A percentile compares a stretch with the other conserved stretches of the same genome.
These are phyloP conservation scores for Hemiprocne comata DNA, from an alignment of 2,113 vertebrate genomes.

Conservation along the genomic window DNA sequence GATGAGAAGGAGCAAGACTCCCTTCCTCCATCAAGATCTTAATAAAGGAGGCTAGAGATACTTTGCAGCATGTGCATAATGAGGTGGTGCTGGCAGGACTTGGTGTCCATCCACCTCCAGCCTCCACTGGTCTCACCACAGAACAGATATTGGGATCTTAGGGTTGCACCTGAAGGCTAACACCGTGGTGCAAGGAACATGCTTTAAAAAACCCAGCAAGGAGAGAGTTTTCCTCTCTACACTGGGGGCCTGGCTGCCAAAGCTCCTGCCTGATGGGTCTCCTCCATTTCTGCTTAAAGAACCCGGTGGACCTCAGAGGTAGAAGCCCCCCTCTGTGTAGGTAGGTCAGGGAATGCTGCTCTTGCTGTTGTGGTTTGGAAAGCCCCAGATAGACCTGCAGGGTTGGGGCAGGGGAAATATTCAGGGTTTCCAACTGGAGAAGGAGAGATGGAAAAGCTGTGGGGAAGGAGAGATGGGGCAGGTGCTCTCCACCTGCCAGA, in stretches of 20 bases:
- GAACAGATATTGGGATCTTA: background rate
- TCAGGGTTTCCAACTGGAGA: background rate
- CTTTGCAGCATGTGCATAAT: fast-evolving
- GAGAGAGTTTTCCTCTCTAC: background rate
- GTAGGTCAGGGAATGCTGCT: background rate
- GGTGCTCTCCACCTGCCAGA: background rate
- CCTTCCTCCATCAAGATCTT: background rate
- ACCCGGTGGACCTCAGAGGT: background rate
- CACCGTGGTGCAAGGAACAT: fast-evolving
- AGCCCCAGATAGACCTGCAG: background rate
- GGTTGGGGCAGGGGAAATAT: background rate
- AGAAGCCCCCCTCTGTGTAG: fast-evolving
- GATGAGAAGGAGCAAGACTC: background rate
- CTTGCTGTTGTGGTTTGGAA: background rate
- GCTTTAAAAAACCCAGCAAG: background rate
- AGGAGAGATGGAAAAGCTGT: background rate
- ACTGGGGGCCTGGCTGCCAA: background rate
- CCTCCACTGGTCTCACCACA: fast-evolving
- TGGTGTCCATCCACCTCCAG: background rate
- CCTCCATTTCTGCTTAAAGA: background rate
- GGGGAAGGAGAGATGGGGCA: background rate
- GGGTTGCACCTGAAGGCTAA: background rate
- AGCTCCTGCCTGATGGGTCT: background rate
- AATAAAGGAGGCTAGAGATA: background rate
- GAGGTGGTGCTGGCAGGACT: background rate